These are phyloP conservation scores for Acromyrmex charruanus DNA, from an alignment of 1,140 invertebrate genomes.

Conservation along the genomic window DNA sequence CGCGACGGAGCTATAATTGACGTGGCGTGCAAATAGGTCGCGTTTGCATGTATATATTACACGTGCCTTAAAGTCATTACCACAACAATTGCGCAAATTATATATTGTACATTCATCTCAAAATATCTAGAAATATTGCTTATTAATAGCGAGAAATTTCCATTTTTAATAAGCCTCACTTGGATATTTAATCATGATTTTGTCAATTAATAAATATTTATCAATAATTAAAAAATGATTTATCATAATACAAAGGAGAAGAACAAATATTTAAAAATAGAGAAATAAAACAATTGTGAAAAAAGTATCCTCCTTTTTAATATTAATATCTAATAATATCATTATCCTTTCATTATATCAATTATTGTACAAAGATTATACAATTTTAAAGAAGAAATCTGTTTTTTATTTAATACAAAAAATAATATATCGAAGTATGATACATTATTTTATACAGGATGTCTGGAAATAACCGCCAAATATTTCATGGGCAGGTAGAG, in stretches of 20 bases:
- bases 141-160: neutral
- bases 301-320: neutral
- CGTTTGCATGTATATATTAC: neutral
- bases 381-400: neutral
- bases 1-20: slow-evolving; percentile 25
- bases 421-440: neutral
- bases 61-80: neutral
- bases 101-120: neutral
- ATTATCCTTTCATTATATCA: neutral
- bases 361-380: slow-evolving; percentile 8
- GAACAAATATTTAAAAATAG: too few relatives aligned
- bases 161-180: neutral
- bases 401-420: neutral
- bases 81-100: neutral
- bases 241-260: slow-evolving; percentile 2
- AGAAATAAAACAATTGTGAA: too few relatives aligned
- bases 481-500: too few relatives aligned
- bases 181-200: neutral
- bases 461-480: too few relatives aligned
- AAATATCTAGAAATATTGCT: neutral
- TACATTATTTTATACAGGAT: too few relatives aligned
- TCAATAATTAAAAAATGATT: neutral
- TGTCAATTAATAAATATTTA: neutral
- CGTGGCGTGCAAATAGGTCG: slow-evolving; percentile 32
- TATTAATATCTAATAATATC: neutral